Percentiles rank a stretch among this genome's conserved stretches.
phyloP scores from a whole-genome alignment of 2,797 vertebrate species.

The Premnoplex brunnescens region DNA sequence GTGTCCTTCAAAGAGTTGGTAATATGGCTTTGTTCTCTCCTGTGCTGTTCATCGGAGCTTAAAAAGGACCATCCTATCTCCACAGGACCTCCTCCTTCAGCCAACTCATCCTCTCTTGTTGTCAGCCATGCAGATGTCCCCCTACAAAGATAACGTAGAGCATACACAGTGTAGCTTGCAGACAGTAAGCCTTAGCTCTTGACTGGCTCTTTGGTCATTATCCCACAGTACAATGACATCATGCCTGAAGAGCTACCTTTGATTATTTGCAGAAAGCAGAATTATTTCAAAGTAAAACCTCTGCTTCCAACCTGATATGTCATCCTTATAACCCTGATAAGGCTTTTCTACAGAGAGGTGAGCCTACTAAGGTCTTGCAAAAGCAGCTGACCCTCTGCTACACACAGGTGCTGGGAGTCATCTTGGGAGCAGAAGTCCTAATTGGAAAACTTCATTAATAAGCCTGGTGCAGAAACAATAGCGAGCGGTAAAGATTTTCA shows the following conservation, averaged over 20 bases:
- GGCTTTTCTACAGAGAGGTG: not conserved
- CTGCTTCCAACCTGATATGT: not conserved
- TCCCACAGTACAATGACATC: not conserved
- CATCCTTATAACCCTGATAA: not conserved
- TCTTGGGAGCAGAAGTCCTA: not conserved
- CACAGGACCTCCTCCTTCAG: not conserved
- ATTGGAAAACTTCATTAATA: not conserved
- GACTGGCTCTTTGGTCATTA: not conserved
- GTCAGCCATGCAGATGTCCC: not conserved
- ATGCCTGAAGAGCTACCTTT: not conserved
- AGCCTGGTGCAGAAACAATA: not conserved
- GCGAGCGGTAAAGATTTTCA: not conserved
- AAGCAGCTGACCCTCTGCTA: not conserved
- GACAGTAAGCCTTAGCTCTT: not conserved
- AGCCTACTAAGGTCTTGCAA: not conserved
- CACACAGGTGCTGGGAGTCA: not conserved
- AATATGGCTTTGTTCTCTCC: not conserved
- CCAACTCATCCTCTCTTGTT: not conserved
- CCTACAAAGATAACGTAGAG: fast-evolving
- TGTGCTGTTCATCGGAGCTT: not conserved
- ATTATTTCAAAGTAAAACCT: not conserved
- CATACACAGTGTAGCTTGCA: not conserved
- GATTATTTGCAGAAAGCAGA: not conserved
- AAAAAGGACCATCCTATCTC: not conserved
- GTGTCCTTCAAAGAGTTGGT: not conserved